Evolutionary conservation across 2,797 vertebrate genomes (phyloP).

Genomic region (Argyrosomus regius): DNA sequence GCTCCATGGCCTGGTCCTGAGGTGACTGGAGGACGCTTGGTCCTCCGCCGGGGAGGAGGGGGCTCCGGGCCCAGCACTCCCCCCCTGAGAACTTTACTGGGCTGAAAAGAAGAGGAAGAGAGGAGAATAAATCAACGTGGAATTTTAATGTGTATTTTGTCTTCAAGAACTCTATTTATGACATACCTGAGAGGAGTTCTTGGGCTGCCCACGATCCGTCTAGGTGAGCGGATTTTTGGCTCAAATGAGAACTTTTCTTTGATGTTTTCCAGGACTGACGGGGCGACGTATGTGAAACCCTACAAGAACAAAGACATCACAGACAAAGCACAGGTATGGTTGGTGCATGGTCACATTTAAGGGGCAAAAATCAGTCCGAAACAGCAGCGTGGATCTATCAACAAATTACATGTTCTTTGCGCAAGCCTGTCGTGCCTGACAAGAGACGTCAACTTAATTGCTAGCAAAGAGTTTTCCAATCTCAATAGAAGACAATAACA

Average conservation of each 20-base stretch:
- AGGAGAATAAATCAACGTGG: too few relatives aligned
- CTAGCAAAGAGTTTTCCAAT: background rate
- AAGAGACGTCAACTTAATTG: background rate
- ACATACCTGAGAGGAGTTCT: conserved; percentile 95
- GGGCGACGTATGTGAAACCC: conserved; percentile 99
- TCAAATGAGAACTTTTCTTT: conserved; percentile 99
- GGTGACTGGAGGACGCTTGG: conserved; percentile 76
- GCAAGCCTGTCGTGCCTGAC: background rate
- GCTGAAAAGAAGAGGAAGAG: conserved; percentile 79
- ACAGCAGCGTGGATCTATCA: background rate
- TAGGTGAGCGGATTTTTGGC: conserved; percentile 98
- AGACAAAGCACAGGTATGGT: background rate
- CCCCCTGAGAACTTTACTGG: conserved; percentile 94
- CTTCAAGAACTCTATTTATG: too few relatives aligned
- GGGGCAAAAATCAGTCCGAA: background rate
- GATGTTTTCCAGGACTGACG: conserved; percentile 98
- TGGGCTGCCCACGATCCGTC: conserved; percentile 96
- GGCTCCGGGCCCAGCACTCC: conserved; percentile 93
- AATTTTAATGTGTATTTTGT: too few relatives aligned
- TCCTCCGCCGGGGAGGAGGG: conserved; percentile 81
- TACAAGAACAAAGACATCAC: conserved; percentile 57
- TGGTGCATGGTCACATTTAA: background rate
- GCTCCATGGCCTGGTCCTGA: conserved; percentile 95
- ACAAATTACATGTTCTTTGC: background rate
- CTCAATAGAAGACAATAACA: background rate